Evolutionary conservation across 1,140 invertebrate genomes (phyloP).

Genomic region (Drosophila kohkoa): DNA sequence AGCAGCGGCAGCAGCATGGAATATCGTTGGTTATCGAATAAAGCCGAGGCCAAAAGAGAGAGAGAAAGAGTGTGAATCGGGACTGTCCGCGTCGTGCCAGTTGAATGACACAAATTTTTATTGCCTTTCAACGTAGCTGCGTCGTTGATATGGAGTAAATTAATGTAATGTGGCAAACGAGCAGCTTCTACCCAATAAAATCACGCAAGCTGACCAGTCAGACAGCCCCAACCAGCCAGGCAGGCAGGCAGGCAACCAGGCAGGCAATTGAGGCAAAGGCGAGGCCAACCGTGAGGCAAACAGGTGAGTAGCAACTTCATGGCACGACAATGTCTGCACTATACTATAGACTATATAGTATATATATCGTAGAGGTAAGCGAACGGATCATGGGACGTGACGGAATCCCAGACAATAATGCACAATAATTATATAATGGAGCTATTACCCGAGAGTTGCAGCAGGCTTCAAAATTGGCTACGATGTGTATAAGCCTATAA

Average conservation of each 20-base stretch:
- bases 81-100: constrained; percentile 16
- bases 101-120: constrained; percentile 80
- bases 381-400: constrained; percentile 15
- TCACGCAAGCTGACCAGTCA: constrained; percentile 33
- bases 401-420: constrained; percentile 61
- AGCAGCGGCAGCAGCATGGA: constrained; percentile 23
- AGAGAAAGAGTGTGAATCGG: not conserved
- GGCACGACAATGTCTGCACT: not conserved
- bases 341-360: no score
- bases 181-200: constrained; percentile 44
- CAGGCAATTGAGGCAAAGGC: not conserved
- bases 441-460: constrained; percentile 60
- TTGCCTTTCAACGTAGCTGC: constrained; percentile 64
- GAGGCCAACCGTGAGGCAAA: not conserved
- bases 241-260: not conserved
- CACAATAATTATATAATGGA: constrained; percentile 81
- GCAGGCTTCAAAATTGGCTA: constrained; percentile 59
- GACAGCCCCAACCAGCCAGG: constrained; percentile 1
- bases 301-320: constrained; percentile 38
- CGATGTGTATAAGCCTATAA: constrained; percentile 53
- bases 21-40: constrained; percentile 56
- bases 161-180: constrained; percentile 55
- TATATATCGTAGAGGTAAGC: constrained; percentile 27
- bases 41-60: not conserved
- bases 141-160: constrained; percentile 40